A percentile compares a stretch with the other conserved stretches of the same genome.
phyloP scores from a whole-genome alignment of 2,888 invertebrate genomes.

The Cryptocephalus moraei region DNA sequence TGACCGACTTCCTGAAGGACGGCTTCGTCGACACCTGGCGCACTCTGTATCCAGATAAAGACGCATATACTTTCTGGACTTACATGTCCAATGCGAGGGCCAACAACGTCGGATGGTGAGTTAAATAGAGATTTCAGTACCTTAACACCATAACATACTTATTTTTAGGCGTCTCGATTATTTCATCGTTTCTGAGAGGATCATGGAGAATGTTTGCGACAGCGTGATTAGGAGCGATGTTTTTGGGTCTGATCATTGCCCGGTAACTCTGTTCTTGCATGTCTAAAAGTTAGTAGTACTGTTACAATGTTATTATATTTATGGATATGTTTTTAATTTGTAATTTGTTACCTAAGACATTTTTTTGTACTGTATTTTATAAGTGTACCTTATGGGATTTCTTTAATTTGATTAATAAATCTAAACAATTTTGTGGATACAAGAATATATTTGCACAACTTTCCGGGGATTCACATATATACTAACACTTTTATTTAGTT shows the following conservation, averaged over 20 bases:
- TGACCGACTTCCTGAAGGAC: conserved; percentile 69
- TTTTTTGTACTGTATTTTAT: too few species aligned
- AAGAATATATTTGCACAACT: too few species aligned
- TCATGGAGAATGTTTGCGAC: conserved; percentile 72
- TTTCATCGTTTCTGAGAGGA: conserved; percentile 76
- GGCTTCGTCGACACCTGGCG: conserved; percentile 88
- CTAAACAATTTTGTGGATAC: too few species aligned
- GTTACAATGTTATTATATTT: too few species aligned
- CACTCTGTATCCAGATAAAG: conserved; percentile 73
- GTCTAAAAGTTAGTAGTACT: conserved; percentile 26
- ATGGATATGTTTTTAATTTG: too few species aligned
- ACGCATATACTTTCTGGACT: conserved; percentile 91
- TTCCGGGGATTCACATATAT: too few species aligned
- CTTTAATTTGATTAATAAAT: too few species aligned
- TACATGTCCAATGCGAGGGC: conserved; percentile 79
- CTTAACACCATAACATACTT: background rate
- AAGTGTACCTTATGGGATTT: too few species aligned
- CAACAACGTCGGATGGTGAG: conserved; percentile 90
- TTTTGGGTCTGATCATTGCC: conserved; percentile 94
- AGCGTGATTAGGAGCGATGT: conserved; percentile 71
- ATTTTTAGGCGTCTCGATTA: conserved; percentile 86
- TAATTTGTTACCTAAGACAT: too few species aligned
- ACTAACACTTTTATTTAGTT: too few species aligned
- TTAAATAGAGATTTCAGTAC: background rate
- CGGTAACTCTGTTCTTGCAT: conserved; percentile 68